Evolutionary conservation across 2,797 vertebrate species (phyloP).

Genomic region (Uromys caudimaculatus): DNA sequence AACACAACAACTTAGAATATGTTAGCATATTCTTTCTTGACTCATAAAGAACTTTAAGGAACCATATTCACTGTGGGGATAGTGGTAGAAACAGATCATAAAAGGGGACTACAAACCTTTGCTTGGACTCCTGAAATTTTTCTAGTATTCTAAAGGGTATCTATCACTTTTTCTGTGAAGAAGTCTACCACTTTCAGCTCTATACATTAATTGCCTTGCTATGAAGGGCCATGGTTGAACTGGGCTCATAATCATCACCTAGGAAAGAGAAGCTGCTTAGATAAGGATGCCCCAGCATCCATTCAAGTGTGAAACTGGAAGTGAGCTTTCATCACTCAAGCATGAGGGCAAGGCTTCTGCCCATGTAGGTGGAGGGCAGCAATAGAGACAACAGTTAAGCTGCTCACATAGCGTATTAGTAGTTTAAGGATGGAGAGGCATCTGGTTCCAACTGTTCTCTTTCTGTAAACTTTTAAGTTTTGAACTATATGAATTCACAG

Average conservation of each 20-base stretch:
- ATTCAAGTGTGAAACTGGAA: conserved; percentile 13
- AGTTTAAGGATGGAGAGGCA: neutral
- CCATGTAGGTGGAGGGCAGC: neutral
- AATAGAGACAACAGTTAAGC: neutral
- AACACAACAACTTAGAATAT: neutral
- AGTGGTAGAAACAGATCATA: neutral
- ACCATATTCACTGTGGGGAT: neutral
- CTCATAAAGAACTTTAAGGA: neutral
- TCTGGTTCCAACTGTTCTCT: neutral
- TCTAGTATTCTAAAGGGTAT: neutral
- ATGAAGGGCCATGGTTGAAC: neutral
- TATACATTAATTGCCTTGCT: neutral
- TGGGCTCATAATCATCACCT: neutral
- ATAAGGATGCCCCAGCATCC: neutral
- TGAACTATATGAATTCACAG: neutral
- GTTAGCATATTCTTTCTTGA: neutral
- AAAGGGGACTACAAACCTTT: neutral
- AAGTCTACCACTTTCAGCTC: neutral
- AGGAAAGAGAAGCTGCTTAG: conserved; percentile 6
- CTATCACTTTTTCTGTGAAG: conserved; percentile 5
- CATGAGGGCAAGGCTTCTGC: neutral
- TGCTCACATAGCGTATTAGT: neutral
- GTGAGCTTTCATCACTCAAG: neutral
- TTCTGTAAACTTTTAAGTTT: neutral
- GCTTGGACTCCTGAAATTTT: neutral